A percentile compares a stretch with the other conserved stretches of the same genome.
Conservation (phyloP, 2,797 vertebrate species). For the Darevskia mixta region DNA sequence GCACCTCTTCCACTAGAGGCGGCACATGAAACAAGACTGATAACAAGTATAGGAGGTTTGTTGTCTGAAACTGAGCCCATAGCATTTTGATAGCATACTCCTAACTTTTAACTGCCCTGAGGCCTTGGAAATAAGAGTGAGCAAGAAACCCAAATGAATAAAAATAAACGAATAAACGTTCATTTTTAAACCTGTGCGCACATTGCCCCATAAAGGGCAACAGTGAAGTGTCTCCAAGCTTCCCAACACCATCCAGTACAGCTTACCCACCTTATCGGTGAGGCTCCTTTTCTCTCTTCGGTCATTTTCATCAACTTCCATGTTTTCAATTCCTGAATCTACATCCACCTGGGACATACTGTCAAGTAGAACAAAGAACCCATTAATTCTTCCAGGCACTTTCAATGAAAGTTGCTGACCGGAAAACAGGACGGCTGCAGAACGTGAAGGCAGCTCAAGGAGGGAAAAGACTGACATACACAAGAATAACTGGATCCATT, state of each 20-base stretch:
- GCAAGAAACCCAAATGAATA: not conserved
- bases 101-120: not conserved
- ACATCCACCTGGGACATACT: constrained; percentile 99
- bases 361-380: constrained; percentile 59
- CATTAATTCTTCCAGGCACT: constrained; percentile 20
- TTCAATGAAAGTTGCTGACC: constrained; percentile 14
- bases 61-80: not conserved
- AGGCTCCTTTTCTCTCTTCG: constrained; percentile 96
- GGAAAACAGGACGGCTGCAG: not conserved
- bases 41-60: not conserved
- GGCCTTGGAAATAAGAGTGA: not conserved
- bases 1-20: not conserved
- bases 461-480: not conserved
- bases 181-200: not conserved
- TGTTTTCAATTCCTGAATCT: constrained; percentile 99
- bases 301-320: constrained; percentile 98
- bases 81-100: not conserved
- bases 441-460: constrained; percentile 32
- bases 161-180: not conserved
- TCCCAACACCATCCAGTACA: fast-evolving
- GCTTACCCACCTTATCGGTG: constrained; percentile 89
- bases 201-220: not conserved
- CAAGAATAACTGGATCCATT: not conserved
- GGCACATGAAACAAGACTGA: not conserved
- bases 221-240: not conserved